Percentiles rank a stretch among this genome's conserved stretches.
Conservation (phyloP, 2,113 vertebrate genomes). For the Ovis aries region ARS-UI_Ramb_v3.0 NC_056054.1:135293501-135294000, state of each 20-base stretch:
- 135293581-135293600: too few species aligned
- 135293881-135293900: slow-evolving; percentile 2
- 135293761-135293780: not conserved
- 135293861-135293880: not conserved
- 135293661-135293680: too few species aligned
- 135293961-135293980: slow-evolving; percentile 55
- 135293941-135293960: not conserved
- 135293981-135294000: slow-evolving; percentile 70
- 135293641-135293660: too few species aligned
- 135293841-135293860: not conserved
- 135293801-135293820: not conserved
- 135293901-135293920: not conserved
- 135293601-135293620: too few species aligned
- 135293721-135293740: not conserved
- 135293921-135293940: slow-evolving; percentile 13
- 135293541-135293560: too few species aligned
- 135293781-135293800: not conserved
- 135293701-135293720: too few species aligned
- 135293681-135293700: too few species aligned
- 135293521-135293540: too few species aligned
- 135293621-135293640: too few species aligned
- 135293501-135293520: not conserved
- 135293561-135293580: too few species aligned
- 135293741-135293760: not conserved
- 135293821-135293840: not conserved